These are phyloP conservation scores for Eira barbara DNA, from an alignment of 2,113 vertebrate genomes.

Conservation along the genomic window DNA sequence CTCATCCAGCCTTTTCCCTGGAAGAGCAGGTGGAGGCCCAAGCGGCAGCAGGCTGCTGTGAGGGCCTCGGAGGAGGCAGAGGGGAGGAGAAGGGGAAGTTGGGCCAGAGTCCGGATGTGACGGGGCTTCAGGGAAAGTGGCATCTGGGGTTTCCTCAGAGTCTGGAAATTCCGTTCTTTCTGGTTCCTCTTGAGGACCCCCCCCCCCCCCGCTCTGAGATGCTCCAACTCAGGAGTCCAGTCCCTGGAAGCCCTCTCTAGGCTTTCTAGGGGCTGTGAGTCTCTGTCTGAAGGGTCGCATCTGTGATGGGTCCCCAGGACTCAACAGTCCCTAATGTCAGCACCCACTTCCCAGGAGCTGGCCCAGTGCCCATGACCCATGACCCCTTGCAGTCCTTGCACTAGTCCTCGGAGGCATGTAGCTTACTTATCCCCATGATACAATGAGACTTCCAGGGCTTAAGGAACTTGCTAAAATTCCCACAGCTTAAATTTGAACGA, in stretches of 20 bases:
- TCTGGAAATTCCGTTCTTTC: slow-evolving; percentile 56
- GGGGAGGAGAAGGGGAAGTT: slow-evolving; percentile 44
- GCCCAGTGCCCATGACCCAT: background rate
- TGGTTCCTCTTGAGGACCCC: background rate
- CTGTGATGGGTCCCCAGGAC: background rate
- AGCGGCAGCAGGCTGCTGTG: background rate
- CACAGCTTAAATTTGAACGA: slow-evolving; percentile 38
- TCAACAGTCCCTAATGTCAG: background rate
- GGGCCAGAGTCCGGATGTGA: slow-evolving; percentile 23
- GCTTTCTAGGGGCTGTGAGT: background rate
- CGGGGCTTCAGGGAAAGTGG: slow-evolving; percentile 40
- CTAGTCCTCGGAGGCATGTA: background rate
- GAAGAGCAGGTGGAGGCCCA: background rate
- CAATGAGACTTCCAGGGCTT: slow-evolving; percentile 25
- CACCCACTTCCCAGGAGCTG: background rate
- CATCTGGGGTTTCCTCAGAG: slow-evolving; percentile 46
- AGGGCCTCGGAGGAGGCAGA: background rate
- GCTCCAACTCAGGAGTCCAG: background rate
- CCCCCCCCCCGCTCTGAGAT: background rate
- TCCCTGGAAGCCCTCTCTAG: background rate
- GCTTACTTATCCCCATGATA: background rate
- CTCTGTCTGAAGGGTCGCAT: background rate
- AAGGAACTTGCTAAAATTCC: slow-evolving; percentile 43
- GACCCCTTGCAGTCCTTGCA: background rate
- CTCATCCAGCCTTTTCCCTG: background rate